Base-by-base conservation (phyloP, 2,797 vertebrate species). In the Onychomys leucogaster region DNA sequence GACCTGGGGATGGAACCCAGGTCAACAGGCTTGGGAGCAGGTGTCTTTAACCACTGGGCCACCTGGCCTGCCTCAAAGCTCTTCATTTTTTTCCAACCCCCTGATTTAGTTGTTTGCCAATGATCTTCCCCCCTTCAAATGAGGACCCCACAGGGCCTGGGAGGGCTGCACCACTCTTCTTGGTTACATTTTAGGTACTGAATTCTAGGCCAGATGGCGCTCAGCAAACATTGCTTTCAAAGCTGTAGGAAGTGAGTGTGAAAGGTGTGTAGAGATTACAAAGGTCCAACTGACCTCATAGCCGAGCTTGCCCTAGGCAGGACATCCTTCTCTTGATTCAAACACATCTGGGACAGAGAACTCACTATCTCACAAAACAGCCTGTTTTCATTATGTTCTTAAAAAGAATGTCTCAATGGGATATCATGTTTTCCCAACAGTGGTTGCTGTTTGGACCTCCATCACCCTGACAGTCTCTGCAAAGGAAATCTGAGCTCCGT, bases 211-310 rank as follows among this genome's bases (percentile, higher is more conserved):
- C 59, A 46, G 61, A 16, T 55, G 25, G 52, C 19, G 25, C 34
- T 76, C 12, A 23, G 59, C 71, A 8, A 2, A 2, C 21, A 46
- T 6, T 43, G 57, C 59, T 84, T 84, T 17, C 16, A 86, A 73
- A 5, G 55, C 17, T 69, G 16, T 25, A 43, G 91, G 90, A 83
- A 90, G 10, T 11, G 34, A 57, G 5, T 80, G 65, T 43, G 52
- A 52, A 77, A 6, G 67, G 6, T 41, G 10, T 21, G 32, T 27
- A 17, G 16, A 43, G 29, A 41, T 83, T 75, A 34, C 16, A 41
- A 0, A 1, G 67, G 37, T 43, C 55, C 34, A 34, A 4, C 1
- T 23, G 37, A 32, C 29, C 34, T 14, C 21, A 25, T 0, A 7
- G 95, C 4, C 41, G n/a, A 37, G n/a, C 23, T 49, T 6, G 63